Base-by-base conservation (phyloP, 1,140 invertebrate species). In the Drosophila neocordata region DNA sequence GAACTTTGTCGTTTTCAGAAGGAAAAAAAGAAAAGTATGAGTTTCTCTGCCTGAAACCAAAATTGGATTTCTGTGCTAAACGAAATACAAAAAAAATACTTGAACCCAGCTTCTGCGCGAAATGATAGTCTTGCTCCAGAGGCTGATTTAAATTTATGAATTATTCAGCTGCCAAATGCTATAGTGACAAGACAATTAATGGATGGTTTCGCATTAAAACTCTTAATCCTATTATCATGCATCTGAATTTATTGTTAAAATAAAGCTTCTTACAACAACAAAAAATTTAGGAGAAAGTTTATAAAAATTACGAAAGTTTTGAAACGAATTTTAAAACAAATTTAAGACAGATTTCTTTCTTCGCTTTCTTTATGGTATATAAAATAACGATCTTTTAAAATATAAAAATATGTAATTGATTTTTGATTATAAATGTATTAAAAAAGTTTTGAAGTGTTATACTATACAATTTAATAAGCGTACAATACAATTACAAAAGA, bases 31-130 rank as follows among this genome's bases (percentile, higher is more conserved):
- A 41, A 27, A 37, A 62, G 64, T 64, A 15, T 82, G 57, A 44
- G 13, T 61, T 34, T 58, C 35, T 65, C n/a, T 41, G 69, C 35
- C 27, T 51, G 52, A 52, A 53, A 59, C 52, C 52, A 31, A 84
- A 83, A 84, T 84, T 67, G 62, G 68, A 66, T 76, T 63, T 73
- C 44, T 44, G 34, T 76, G 67, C 69, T 77, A 57, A 79, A 65
- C 68, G 65, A 51, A 31, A 31, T 31, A 31, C 27, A 15, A 48
- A 48, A 44, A 62, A 63, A 65, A 72, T 62, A 35, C 11, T 56
- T 83, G 52, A 57, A 58, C 35, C 38, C 27, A 68, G 62, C 64
- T 79, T 79, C 69, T 69, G 65, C 51, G 63, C 52, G 48, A 31
- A 65, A 78, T 59, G 57, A 68, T 48, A 55, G 55, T 62, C 64